These are phyloP conservation scores for Netelia melanura DNA, from an alignment of 2,888 invertebrate genomes.

Conservation along the genomic window DNA sequence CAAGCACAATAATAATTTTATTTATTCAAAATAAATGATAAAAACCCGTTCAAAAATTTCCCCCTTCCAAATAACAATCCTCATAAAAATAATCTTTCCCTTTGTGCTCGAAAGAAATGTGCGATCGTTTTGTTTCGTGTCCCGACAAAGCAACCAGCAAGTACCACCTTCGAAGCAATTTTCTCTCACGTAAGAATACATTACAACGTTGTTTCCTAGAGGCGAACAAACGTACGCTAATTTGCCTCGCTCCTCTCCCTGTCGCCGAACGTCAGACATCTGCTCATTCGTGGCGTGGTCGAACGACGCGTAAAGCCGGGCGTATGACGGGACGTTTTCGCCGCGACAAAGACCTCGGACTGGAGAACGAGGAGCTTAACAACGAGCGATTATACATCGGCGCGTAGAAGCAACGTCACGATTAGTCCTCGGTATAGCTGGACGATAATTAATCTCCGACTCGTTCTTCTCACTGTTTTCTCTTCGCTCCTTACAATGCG, in stretches of 20 bases:
- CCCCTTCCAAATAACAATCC: too few relatives aligned
- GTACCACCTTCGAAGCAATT: not conserved
- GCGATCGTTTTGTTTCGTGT: too few relatives aligned
- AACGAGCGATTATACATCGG: slow-evolving; percentile 7
- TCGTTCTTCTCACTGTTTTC: slow-evolving; percentile 13
- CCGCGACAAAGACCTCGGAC: slow-evolving; percentile 20
- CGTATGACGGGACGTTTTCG: not conserved
- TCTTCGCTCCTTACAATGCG: not conserved
- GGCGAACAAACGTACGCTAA: slow-evolving; percentile 59
- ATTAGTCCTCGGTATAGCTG: slow-evolving; percentile 45
- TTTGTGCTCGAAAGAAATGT: too few relatives aligned
- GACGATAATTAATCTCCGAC: slow-evolving; percentile 34
- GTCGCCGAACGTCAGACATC: slow-evolving; percentile 52
- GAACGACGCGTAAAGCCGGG: slow-evolving; percentile 39
- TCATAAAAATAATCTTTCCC: too few relatives aligned
- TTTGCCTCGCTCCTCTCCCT: slow-evolving; percentile 53
- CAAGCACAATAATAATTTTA: too few relatives aligned
- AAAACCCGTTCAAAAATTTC: too few relatives aligned
- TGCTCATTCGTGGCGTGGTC: slow-evolving; percentile 50
- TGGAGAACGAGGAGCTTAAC: not conserved
- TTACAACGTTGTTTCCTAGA: not conserved
- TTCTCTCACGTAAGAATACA: slow-evolving; percentile 20
- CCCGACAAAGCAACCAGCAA: too few relatives aligned
- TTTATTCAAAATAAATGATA: too few relatives aligned
- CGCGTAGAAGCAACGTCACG: slow-evolving; percentile 39